Evolutionary conservation across 2,797 vertebrate genomes (phyloP), one percentile per base, ranked within the genome.

Genomic region (Cynopterus sphinx): DNA sequence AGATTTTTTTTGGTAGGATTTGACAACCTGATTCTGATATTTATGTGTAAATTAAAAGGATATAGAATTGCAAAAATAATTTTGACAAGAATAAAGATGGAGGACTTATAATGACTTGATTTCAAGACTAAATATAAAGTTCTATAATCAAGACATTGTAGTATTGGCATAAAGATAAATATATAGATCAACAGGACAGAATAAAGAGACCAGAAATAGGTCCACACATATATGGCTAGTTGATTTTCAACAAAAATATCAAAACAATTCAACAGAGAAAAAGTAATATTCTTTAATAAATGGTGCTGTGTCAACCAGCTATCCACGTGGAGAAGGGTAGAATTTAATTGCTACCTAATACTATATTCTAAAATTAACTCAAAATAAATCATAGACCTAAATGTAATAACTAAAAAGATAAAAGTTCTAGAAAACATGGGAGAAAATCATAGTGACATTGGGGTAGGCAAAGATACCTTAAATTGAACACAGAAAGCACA

Each of bases 61-160:
- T 33, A 93, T 41, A 93, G 7, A 79, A 73, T 55, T 51, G 26
- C 49, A 22, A 70, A 81, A 70, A 86, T 68, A 82, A 53, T 85
- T 78, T 84, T 89, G 53, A 75, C 59, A 94, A 67, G 51, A 91
- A 39, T 19, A 61, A 87, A 75, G 24, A 26, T 90, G 26, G 36
- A 75, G 78, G 31, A 49, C 26, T 81, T 90, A 86, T 6, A 65
- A 67, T 81, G 33, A 82, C 28, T 19, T 92, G 78, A 85, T 92
- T 84, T 94, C 57, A 90, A 92, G 31, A 86, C 53, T 61, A 87
- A 83, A 51, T 73, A 81, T 74, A 51, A 86, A 73, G 46, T 74
- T 90, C 67, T 9, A 83, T 28, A 88, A 77, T 71, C 71, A 55
- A 77, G 55, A 86, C 33, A 59, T 41, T 82, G n/a, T 28, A 33